phyloP scores from a whole-genome alignment of 2,113 vertebrate genomes.

The Leucopsar rothschildi region DNA sequence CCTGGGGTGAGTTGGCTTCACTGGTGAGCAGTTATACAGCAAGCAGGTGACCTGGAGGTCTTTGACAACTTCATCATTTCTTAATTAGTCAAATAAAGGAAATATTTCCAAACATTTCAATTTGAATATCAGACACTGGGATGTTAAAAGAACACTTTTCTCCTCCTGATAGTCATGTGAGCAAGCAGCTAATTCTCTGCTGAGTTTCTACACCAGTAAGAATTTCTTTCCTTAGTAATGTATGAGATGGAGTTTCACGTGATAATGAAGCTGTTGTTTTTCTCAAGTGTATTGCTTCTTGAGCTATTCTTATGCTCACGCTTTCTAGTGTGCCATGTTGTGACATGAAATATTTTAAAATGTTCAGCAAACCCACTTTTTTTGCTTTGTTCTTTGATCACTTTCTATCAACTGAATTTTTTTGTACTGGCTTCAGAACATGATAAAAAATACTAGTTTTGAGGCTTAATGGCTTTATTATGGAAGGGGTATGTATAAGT shows the following conservation, averaged over 20 bases:
- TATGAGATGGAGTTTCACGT: background rate
- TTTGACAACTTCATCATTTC: background rate
- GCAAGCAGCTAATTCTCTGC: background rate
- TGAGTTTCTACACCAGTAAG: background rate
- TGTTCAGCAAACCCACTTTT: background rate
- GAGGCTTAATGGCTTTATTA: background rate
- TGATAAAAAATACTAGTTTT: background rate
- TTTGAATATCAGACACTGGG: background rate
- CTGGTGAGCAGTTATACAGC: background rate
- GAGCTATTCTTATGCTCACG: background rate
- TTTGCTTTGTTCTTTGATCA: background rate
- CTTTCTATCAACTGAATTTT: background rate
- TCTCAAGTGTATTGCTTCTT: background rate
- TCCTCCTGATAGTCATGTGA: background rate
- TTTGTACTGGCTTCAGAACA: background rate
- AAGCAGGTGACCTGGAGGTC: background rate
- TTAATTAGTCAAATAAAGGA: background rate
- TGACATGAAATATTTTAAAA: background rate
- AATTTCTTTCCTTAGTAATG: background rate
- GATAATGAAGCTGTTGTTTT: background rate
- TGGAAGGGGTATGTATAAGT: background rate
- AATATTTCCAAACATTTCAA: background rate
- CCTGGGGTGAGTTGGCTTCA: background rate
- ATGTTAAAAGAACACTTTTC: background rate
- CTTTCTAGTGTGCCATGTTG: background rate